Conservation (phyloP, 1,140 invertebrate species). For the Camponotus floridanus region DNA sequence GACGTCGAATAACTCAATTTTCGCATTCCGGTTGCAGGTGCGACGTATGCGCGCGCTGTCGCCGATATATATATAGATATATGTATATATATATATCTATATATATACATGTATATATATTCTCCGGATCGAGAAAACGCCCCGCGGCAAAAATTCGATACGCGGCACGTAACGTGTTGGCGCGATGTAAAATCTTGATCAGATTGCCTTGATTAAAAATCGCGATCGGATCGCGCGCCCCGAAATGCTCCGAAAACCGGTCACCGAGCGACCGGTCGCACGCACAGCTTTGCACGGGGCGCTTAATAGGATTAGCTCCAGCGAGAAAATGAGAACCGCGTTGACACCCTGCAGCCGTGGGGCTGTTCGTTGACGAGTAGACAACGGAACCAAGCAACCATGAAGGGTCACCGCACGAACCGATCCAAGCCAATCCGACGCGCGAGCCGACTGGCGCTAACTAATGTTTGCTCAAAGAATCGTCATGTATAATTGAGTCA, state of each 20-base stretch:
- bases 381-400: constrained; percentile 84
- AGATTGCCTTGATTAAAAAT: constrained; percentile 56
- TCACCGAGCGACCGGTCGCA: constrained; percentile 1
- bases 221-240: neutral
- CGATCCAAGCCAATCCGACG: constrained; percentile 79
- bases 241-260: constrained; percentile 15
- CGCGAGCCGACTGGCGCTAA: constrained; percentile 80
- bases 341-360: constrained; percentile 78
- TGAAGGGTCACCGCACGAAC: constrained; percentile 84
- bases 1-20: constrained; percentile 75
- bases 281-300: constrained; percentile 30
- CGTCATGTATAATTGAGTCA: constrained; percentile 84
- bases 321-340: constrained; percentile 83
- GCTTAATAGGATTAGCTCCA: constrained; percentile 55
- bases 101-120: no score
- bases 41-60: constrained; percentile 32
- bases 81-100: no score
- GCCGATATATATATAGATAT: constrained; percentile 47
- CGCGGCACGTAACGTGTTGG: constrained; percentile 16
- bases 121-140: constrained; percentile 52
- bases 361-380: constrained; percentile 84
- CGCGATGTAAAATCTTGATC: constrained; percentile 57
- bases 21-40: constrained; percentile 50
- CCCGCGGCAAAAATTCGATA: constrained; percentile 46
- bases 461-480: constrained; percentile 86